A percentile compares a stretch with the other conserved stretches of the same genome.
phyloP scores from a whole-genome alignment of 2,113 vertebrate genomes.

The Nannospalax galili region DNA sequence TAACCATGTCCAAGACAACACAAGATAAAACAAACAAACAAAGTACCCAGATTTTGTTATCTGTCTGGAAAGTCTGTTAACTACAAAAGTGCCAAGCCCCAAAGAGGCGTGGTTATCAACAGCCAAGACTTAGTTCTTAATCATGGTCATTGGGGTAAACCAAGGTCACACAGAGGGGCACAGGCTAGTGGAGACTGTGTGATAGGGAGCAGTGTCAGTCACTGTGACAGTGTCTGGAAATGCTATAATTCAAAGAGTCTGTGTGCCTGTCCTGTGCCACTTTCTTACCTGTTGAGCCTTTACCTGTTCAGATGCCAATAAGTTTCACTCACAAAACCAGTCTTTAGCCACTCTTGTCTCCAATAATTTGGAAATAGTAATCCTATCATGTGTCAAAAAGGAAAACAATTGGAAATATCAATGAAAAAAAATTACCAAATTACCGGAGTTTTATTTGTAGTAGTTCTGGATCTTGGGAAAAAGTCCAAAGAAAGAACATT shows the following conservation, averaged over 20 bases:
- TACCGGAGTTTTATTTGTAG: background rate
- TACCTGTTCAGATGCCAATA: background rate
- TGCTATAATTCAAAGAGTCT: background rate
- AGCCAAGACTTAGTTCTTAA: background rate
- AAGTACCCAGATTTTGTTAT: background rate
- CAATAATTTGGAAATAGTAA: background rate
- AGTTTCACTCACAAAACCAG: background rate
- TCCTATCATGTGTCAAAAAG: background rate
- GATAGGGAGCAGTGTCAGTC: accelerated
- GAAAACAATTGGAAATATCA: background rate
- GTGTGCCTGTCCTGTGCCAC: background rate
- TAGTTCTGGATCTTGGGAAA: background rate
- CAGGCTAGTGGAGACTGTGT: background rate
- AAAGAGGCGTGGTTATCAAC: background rate
- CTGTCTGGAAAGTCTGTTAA: background rate
- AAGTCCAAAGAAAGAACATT: constrained; percentile 13
- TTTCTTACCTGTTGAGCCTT: background rate
- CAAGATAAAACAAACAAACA: background rate
- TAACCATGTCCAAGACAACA: background rate
- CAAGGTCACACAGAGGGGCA: background rate
- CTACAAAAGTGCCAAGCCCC: background rate
- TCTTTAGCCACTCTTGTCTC: background rate
- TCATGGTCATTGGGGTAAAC: background rate
- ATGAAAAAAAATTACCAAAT: background rate
- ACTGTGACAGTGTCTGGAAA: too few species aligned